Base-by-base conservation (phyloP, 2,888 invertebrate genomes). In the Epinotia ramella region DNA sequence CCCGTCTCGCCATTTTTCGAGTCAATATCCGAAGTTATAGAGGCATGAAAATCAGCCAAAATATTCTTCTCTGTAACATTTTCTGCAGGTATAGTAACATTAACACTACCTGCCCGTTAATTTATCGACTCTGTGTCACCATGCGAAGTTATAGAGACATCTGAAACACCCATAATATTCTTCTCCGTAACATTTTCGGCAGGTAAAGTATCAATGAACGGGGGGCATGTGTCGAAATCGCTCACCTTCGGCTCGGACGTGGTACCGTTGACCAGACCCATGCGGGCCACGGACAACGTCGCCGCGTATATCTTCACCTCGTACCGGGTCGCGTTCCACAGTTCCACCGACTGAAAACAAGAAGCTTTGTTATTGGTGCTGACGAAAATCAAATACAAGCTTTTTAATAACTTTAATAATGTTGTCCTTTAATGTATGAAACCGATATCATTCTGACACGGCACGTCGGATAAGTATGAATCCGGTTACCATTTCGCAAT, bases 221-320 rank as follows among this genome's bases (percentile, higher is more conserved):
- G 16, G n/a, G n/a, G n/a, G 16, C 13, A 46, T 46, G 13, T 13
- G 46, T 53, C n/a, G 6, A 18, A 16, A 62, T 12, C n/a, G 24
- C 80, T 82, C 72, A 90, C 93, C 91, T 91, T 85, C 0, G 94
- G 90, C 11, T 84, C 86, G 0, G 93, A 93, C 76, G 92, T 91
- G 0, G 88, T 82, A 0, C 95, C 94, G 79, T 92, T 93, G 76
- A 94, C 85, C 4, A 89, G 85, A 0, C 84, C 80, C 18, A 87
- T 84, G 0, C 87, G 84, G 0, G 89, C 87, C 0, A 95, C 90
- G 0, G 95, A 95, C 77, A 87, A 80, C 0, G 94, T 94, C 0
- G 90, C 91, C 0, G 95, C 94, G 74, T 91, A 92, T 33, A 95
- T 88, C 80, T 92, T 93, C 76, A 95, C 93, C 77, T 94, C 94